Evolutionary conservation across 37 sponge, comb jelly and placozoan genomes (phyloP).

Genomic region (Geodia barretti): DNA sequence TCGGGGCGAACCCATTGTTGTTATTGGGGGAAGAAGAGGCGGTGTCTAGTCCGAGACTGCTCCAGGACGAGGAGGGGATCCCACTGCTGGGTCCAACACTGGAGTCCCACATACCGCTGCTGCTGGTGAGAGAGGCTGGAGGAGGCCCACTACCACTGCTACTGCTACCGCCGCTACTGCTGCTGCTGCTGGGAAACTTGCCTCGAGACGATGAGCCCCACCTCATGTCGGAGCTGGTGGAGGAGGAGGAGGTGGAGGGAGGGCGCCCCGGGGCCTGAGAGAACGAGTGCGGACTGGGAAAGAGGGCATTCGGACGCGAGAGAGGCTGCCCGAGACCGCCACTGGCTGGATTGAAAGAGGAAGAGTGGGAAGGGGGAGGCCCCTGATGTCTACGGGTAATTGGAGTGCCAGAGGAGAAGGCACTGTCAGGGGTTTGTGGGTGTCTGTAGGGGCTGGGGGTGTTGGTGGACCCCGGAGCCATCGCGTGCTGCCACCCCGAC

Average conservation of each 20-base stretch:
- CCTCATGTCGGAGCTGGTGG: background rate
- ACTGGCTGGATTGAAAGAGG: background rate
- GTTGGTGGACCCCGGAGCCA: background rate
- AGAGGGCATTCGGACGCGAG: background rate
- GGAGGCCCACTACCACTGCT: background rate
- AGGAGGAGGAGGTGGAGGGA: background rate
- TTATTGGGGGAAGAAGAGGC: background rate
- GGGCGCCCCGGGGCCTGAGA: background rate
- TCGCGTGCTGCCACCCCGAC: background rate
- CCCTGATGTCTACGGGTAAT: background rate
- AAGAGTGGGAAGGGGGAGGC: background rate
- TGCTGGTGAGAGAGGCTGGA: background rate
- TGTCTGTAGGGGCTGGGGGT: background rate
- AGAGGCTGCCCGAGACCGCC: background rate
- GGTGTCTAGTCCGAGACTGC: background rate
- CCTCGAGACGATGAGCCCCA: background rate
- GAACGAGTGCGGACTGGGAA: background rate
- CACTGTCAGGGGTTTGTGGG: background rate
- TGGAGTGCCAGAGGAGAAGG: background rate
- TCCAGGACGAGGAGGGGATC: background rate
- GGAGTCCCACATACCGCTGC: constrained; percentile 5
- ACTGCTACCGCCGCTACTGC: constrained; percentile 1
- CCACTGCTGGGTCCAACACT: background rate
- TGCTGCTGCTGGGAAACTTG: background rate
- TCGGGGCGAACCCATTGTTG: background rate